phyloP scores from a whole-genome alignment of 2,888 invertebrate species.

The Metopia argyrocephala region DNA sequence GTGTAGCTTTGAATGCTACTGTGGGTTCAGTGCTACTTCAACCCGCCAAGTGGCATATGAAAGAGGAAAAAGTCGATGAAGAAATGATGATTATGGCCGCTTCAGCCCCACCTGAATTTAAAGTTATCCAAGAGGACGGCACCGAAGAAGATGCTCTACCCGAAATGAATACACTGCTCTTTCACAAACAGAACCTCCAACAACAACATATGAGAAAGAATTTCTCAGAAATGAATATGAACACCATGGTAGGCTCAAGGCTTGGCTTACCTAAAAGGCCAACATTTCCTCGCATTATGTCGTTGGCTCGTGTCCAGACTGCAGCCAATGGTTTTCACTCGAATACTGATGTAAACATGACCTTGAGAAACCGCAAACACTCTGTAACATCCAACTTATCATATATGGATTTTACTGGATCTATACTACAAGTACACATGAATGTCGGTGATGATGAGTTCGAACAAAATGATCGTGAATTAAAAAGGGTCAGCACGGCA shows the following conservation, averaged over 20 bases:
- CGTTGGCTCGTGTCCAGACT: constrained; percentile 75
- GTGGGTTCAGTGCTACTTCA: constrained; percentile 84
- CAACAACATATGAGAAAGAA: constrained; percentile 77
- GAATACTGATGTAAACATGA: constrained; percentile 78
- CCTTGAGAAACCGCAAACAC: constrained; percentile 81
- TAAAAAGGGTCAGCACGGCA: constrained; percentile 76
- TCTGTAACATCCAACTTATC: constrained; percentile 86
- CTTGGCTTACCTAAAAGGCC: constrained; percentile 76
- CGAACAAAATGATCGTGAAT: constrained; percentile 76
- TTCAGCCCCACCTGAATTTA: constrained; percentile 80
- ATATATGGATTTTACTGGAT: constrained; percentile 87
- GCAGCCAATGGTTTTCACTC: constrained; percentile 75
- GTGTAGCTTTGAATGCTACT: constrained; percentile 83
- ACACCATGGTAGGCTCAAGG: constrained; percentile 75
- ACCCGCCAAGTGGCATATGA: constrained; percentile 86
- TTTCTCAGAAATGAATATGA: constrained; percentile 78
- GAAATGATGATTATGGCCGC: constrained; percentile 74
- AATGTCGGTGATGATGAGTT: constrained; percentile 79
- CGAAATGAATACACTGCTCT: constrained; percentile 77
- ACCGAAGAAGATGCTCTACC: constrained; percentile 80
- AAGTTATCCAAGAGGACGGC: constrained; percentile 83
- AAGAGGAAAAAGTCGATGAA: constrained; percentile 78
- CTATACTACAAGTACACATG: constrained; percentile 85
- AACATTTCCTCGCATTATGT: constrained; percentile 78
- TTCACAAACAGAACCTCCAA: constrained; percentile 72